phyloP scores from a whole-genome alignment of 2,888 invertebrate genomes.

The Coremacera marginata region DNA sequence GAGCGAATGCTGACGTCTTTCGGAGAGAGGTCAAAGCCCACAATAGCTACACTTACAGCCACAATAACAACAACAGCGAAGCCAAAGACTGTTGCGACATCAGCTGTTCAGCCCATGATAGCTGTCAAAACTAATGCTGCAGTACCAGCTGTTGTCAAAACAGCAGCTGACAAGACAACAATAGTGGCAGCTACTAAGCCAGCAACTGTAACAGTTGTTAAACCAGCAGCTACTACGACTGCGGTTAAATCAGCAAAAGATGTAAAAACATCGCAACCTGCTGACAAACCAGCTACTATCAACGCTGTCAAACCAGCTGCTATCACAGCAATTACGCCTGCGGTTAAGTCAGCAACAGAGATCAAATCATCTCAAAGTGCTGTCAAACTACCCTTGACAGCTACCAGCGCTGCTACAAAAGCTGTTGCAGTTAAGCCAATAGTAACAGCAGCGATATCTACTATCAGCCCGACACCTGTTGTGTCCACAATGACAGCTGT shows the following conservation, averaged over 20 bases:
- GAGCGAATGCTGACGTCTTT: slow-evolving; percentile 63
- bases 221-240: slow-evolving; percentile 5
- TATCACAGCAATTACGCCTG: neutral
- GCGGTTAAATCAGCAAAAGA: neutral
- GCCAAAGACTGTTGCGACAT: slow-evolving; percentile 33
- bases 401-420: neutral
- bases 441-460: neutral
- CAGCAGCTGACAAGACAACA: slow-evolving; percentile 6
- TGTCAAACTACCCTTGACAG: neutral
- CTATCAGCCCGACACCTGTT: slow-evolving; percentile 13
- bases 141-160: slow-evolving; percentile 42
- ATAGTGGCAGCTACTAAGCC: slow-evolving; percentile 12
- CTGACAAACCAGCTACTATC: neutral
- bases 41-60: slow-evolving; percentile 38
- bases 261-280: neutral
- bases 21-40: slow-evolving; percentile 5
- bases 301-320: neutral
- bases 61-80: slow-evolving; percentile 37
- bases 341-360: neutral
- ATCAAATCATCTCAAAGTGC: slow-evolving; percentile 6
- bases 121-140: slow-evolving; percentile 42
- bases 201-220: neutral
- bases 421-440: slow-evolving; percentile 4
- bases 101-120: slow-evolving; percentile 12
- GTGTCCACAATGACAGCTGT: neutral